phyloP scores from a whole-genome alignment of 2,113 vertebrate genomes.

The Mesocricetus auratus region DNA sequence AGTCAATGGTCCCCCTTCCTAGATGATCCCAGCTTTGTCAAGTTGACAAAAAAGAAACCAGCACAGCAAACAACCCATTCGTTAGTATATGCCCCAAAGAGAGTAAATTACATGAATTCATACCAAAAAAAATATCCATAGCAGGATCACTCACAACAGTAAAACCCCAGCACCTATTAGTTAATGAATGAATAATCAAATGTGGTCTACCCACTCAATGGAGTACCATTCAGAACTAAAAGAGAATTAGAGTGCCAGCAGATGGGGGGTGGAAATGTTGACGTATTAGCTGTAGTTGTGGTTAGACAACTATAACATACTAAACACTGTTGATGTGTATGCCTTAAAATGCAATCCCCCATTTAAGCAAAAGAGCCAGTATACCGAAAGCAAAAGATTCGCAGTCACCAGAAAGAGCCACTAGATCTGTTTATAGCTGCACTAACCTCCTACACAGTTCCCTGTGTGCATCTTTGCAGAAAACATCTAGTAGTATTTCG shows the following conservation, averaged over 20 bases:
- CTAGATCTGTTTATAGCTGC: rapidly evolving
- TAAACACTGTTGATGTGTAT: background rate
- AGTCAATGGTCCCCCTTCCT: background rate
- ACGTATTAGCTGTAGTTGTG: background rate
- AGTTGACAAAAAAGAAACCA: background rate
- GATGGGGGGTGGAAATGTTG: background rate
- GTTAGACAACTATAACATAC: background rate
- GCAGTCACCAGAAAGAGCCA: background rate
- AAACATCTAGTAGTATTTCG: background rate
- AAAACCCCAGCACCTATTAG: background rate
- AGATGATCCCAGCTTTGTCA: background rate
- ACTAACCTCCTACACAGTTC: rapidly evolving
- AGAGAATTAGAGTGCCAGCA: background rate
- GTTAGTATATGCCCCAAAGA: too few species aligned
- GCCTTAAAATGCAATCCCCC: background rate
- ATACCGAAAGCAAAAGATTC: background rate
- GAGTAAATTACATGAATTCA: background rate
- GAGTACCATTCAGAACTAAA: background rate
- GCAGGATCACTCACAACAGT: background rate
- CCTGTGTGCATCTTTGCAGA: too few species aligned
- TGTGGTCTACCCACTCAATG: too few species aligned
- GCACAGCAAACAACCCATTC: background rate
- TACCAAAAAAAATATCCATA: background rate
- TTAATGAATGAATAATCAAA: background rate
- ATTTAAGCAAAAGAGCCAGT: background rate